Evolutionary conservation across 1,140 invertebrate species (phyloP).

Genomic region (Caenorhabditis elegans): WBcel235 BX284602.5:9892501-9893000

Average conservation of each 20-base stretch:
- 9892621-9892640: slow-evolving; percentile 17
- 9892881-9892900: not conserved
- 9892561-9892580: too few relatives aligned
- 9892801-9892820: not conserved
- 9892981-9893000: slow-evolving; percentile 33
- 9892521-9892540: too few relatives aligned
- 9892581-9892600: not conserved
- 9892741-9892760: too few relatives aligned
- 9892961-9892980: slow-evolving; percentile 34
- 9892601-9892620: not conserved
- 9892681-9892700: too few relatives aligned
- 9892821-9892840: slow-evolving; percentile 28
- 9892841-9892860: slow-evolving; percentile 28
- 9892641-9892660: not conserved
- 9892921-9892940: not conserved
- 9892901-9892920: not conserved
- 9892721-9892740: too few relatives aligned
- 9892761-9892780: too few relatives aligned
- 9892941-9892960: not conserved
- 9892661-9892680: not conserved
- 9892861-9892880: not conserved
- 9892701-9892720: too few relatives aligned
- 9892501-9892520: too few relatives aligned
- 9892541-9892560: too few relatives aligned
- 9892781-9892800: not conserved